Percentiles rank a stretch among this genome's conserved stretches.
Evolutionary conservation across 1,140 invertebrate species (phyloP).

Genomic region (Caerostris darwini): DNA sequence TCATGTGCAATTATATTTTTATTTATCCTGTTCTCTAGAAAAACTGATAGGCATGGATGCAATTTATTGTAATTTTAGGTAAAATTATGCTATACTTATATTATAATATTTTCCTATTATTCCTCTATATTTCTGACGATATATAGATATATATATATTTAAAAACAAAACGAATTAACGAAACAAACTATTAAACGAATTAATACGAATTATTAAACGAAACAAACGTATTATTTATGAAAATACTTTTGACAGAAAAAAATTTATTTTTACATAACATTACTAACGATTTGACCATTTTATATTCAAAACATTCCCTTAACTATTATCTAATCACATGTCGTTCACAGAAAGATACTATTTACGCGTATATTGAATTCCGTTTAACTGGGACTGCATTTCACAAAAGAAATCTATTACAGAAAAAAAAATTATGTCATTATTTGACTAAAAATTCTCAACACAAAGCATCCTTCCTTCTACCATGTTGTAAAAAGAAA

Average conservation of each 20-base stretch:
- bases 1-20: no score
- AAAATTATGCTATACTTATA: no score
- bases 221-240: no score
- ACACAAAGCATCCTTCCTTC: not conserved
- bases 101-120: no score
- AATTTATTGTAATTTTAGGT: no score
- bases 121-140: no score
- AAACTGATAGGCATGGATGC: no score
- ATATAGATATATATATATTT: no score
- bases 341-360: not conserved
- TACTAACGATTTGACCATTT: not conserved
- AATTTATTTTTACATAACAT: not conserved
- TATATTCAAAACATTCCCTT: not conserved
- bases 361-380: not conserved
- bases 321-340: not conserved
- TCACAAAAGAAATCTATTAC: conserved; percentile 1
- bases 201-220: no score
- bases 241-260: not conserved
- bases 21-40: no score
- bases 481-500: not conserved
- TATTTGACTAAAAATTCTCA: not conserved
- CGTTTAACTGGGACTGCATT: not conserved
- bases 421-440: not conserved
- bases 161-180: no score
- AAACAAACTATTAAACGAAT: no score